phyloP scores from a whole-genome alignment of 2,888 invertebrate genomes.

The Rambutsinella grinnellia region DNA sequence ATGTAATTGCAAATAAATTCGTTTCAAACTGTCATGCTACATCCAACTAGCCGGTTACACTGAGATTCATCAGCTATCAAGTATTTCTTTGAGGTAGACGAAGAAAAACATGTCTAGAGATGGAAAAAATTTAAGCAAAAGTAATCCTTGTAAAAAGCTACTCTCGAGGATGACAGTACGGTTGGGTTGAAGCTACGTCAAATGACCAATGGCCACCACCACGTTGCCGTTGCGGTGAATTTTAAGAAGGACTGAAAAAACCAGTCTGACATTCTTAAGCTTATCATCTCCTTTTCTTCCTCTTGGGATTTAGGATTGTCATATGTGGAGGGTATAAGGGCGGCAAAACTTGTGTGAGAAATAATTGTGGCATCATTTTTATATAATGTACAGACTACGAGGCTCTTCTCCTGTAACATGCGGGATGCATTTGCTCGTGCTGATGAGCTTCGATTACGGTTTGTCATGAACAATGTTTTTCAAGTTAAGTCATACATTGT shows the following conservation, averaged over 20 bases:
- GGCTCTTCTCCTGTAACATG: slow-evolving; percentile 35
- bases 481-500: slow-evolving; percentile 19
- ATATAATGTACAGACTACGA: slow-evolving; percentile 30
- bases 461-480: slow-evolving; percentile 1
- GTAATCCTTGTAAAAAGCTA: no score
- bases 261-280: slow-evolving; percentile 1
- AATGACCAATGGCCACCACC: no score
- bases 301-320: not conserved
- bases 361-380: slow-evolving; percentile 49
- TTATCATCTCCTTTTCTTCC: not conserved
- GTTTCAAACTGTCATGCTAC: no score
- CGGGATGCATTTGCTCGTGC: slow-evolving; percentile 37
- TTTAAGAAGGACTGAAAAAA: not conserved
- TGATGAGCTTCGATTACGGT: slow-evolving; percentile 23
- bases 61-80: no score
- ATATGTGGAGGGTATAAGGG: slow-evolving; percentile 50
- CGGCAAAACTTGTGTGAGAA: slow-evolving; percentile 37
- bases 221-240: no score
- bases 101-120: no score
- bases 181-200: no score
- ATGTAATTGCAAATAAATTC: not conserved
- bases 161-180: no score
- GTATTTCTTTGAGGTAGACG: no score
- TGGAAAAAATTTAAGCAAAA: no score
- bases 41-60: no score